These are phyloP conservation scores for Epirrhoe tristata DNA, from an alignment of 2,888 invertebrate species.

Conservation along the genomic window DNA sequence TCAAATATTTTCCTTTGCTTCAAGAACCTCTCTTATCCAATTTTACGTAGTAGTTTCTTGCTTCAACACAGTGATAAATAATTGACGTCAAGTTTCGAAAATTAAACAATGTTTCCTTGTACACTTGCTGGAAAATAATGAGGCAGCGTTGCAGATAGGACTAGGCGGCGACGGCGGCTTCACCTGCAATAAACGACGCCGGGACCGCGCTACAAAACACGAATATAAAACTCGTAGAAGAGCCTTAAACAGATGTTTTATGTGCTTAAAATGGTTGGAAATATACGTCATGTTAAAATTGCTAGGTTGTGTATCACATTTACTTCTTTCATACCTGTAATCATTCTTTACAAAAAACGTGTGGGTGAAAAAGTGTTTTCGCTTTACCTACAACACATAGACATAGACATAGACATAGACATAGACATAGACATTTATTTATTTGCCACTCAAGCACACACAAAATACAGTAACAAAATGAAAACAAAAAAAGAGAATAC, in stretches of 20 bases:
- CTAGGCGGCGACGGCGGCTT: constrained; percentile 23
- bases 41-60: not conserved
- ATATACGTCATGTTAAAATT: too few relatives aligned
- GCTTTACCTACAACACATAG: too few relatives aligned
- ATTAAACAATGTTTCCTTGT: constrained; percentile 6
- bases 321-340: too few relatives aligned
- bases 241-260: not conserved
- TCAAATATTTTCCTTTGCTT: not conserved
- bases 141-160: constrained; percentile 14
- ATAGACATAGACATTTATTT: too few relatives aligned
- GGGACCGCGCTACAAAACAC: not conserved
- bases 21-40: not conserved
- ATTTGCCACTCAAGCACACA: too few relatives aligned
- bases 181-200: constrained; percentile 22
- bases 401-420: too few relatives aligned
- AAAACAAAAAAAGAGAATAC: too few relatives aligned
- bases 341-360: too few relatives aligned
- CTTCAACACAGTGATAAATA: not conserved
- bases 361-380: too few relatives aligned
- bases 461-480: too few relatives aligned
- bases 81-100: constrained; percentile 9
- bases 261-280: not conserved
- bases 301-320: too few relatives aligned
- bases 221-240: not conserved
- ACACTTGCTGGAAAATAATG: constrained; percentile 20